These are phyloP conservation scores for Aethina tumida DNA, from an alignment of 1,140 invertebrate genomes.

Conservation along the genomic window DNA sequence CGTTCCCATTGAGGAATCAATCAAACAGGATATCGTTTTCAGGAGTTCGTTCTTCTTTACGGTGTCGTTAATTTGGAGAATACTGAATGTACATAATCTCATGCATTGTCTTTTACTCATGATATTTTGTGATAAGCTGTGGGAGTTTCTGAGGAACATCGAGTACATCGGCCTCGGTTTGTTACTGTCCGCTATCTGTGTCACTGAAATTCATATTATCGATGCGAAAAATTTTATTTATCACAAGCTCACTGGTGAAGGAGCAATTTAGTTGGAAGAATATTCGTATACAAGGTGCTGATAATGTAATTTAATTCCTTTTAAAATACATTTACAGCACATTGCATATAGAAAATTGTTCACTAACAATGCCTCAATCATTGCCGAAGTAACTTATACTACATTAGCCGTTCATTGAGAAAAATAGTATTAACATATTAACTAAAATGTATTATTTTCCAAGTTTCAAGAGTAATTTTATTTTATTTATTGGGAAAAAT, in stretches of 20 bases:
- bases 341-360: too few relatives aligned
- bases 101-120: slow-evolving; percentile 64
- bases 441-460: too few relatives aligned
- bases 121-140: slow-evolving; percentile 70
- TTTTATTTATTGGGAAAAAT: too few relatives aligned
- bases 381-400: too few relatives aligned
- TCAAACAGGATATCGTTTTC: slow-evolving; percentile 45
- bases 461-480: too few relatives aligned
- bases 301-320: too few relatives aligned
- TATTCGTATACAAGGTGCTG: too few relatives aligned
- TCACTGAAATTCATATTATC: slow-evolving; percentile 48
- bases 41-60: slow-evolving; percentile 60
- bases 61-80: slow-evolving; percentile 64
- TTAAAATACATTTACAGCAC: too few relatives aligned
- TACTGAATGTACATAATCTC: slow-evolving; percentile 70
- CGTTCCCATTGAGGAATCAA: slow-evolving; percentile 38
- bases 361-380: too few relatives aligned
- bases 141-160: slow-evolving; percentile 55
- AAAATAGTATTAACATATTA: too few relatives aligned
- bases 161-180: slow-evolving; percentile 52
- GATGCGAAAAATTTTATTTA: slow-evolving; percentile 44
- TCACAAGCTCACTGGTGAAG: slow-evolving; percentile 22
- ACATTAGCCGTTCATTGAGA: too few relatives aligned
- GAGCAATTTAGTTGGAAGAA: slow-evolving; percentile 1
- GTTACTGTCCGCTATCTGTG: slow-evolving; percentile 44